Conservation (phyloP, 1,140 invertebrate genomes). For the Caerostris darwini region DNA sequence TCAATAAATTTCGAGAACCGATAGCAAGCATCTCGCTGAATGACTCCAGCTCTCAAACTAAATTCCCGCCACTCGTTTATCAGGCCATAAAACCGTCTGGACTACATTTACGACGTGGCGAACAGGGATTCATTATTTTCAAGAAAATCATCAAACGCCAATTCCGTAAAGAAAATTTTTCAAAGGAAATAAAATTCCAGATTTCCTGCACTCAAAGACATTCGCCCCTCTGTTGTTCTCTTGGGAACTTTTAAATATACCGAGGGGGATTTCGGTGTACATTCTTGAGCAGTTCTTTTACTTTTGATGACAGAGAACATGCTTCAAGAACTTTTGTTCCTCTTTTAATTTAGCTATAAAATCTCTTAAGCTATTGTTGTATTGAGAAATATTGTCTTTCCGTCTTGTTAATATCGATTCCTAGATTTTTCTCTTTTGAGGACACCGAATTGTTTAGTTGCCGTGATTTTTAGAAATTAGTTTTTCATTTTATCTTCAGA, state of each 20-base stretch:
- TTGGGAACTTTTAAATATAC: neutral
- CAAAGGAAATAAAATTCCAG: constrained; percentile 26
- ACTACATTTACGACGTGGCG: constrained; percentile 53
- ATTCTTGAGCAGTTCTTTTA: neutral
- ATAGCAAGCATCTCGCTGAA: constrained; percentile 14
- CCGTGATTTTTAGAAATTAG: too few species aligned
- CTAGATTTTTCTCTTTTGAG: too few species aligned
- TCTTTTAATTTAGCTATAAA: neutral
- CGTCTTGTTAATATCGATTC: too few species aligned
- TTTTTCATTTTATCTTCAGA: too few species aligned
- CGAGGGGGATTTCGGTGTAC: neutral
- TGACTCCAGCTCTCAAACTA: neutral
- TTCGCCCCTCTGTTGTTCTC: neutral
- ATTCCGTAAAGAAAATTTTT: constrained; percentile 33
- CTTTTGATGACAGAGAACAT: neutral
- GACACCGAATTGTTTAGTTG: too few species aligned
- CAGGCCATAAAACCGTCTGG: constrained; percentile 66
- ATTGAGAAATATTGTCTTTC: neutral
- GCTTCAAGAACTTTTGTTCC: neutral
- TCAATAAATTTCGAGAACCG: constrained; percentile 44
- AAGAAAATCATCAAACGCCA: constrained; percentile 51
- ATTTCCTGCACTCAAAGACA: neutral
- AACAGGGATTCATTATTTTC: constrained; percentile 49
- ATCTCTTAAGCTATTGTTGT: neutral
- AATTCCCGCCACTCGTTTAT: constrained; percentile 65